These are phyloP conservation scores for Nansenia antarctica DNA, from an alignment of 2,113 vertebrate genomes.

Conservation along the genomic window DNA sequence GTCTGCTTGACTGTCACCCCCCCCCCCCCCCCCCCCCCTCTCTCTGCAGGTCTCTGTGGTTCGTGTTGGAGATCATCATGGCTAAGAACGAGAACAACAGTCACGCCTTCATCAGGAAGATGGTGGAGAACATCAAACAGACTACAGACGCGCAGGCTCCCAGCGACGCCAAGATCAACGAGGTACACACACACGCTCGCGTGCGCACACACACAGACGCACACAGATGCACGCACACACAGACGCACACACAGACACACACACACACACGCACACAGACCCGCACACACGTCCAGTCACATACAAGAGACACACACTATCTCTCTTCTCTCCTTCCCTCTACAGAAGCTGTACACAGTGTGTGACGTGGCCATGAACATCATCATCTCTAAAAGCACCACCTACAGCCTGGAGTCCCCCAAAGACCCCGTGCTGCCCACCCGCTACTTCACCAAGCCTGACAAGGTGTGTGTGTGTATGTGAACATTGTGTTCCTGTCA, in stretches of 20 bases:
- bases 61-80: constrained; percentile 97
- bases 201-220: constrained; percentile 82
- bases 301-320: not conserved
- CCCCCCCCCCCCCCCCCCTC: not conserved
- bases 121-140: constrained; percentile 99
- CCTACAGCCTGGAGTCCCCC: constrained; percentile 97
- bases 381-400: constrained; percentile 98
- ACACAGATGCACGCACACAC: constrained; percentile 89
- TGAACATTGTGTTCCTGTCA: not conserved
- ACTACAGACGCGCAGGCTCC: constrained; percentile 95
- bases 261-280: not conserved
- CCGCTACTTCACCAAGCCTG: constrained; percentile 94
- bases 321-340: constrained; percentile 26
- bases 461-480: constrained; percentile 81
- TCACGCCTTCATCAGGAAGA: constrained; percentile 97
- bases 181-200: constrained; percentile 71
- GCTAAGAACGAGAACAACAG: constrained; percentile 99
- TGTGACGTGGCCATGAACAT: constrained; percentile 99
- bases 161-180: constrained; percentile 93
- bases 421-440: constrained; percentile 97
- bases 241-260: constrained; percentile 60
- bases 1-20: not conserved
- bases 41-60: constrained; percentile 89
- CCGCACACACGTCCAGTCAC: not conserved
- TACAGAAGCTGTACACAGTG: constrained; percentile 96